These are phyloP conservation scores for Lepidochrysops patricia DNA, from an alignment of 2,888 invertebrate genomes.

Conservation along the genomic window DNA sequence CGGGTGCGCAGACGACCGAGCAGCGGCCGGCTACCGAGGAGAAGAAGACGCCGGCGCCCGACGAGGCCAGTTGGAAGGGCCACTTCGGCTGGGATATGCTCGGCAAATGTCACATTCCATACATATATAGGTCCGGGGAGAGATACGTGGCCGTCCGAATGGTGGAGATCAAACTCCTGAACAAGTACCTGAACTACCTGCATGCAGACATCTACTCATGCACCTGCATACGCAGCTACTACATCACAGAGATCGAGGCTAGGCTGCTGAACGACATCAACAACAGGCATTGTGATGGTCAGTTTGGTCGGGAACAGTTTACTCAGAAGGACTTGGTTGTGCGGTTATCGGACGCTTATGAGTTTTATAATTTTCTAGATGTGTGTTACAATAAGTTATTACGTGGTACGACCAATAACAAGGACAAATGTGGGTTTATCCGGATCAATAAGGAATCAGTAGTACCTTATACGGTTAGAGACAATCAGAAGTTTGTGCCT, in stretches of 20 bases:
- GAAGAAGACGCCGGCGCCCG: conserved; percentile 68
- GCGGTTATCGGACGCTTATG: conserved; percentile 88
- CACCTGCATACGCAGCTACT: conserved; percentile 93
- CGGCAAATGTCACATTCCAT: conserved; percentile 90
- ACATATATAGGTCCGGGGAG: conserved; percentile 87
- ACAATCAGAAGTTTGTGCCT: conserved; percentile 90
- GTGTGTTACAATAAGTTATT: conserved; percentile 90
- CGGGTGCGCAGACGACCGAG: conserved; percentile 36
- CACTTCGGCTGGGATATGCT: conserved; percentile 94
- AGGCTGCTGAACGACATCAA: conserved; percentile 94
- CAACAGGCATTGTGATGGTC: conserved; percentile 90
- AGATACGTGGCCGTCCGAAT: conserved; percentile 95
- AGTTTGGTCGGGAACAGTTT: conserved; percentile 91
- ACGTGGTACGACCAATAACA: conserved; percentile 79
- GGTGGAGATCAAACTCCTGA: conserved; percentile 91
- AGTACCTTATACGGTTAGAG: conserved; percentile 91
- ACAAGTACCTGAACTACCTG: conserved; percentile 90
- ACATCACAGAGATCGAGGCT: conserved; percentile 92
- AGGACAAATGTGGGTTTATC: conserved; percentile 92
- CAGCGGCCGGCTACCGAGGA: conserved; percentile 48
- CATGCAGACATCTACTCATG: conserved; percentile 93
- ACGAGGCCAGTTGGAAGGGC: conserved; percentile 85
- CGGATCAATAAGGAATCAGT: conserved; percentile 94
- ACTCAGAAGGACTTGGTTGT: conserved; percentile 93
- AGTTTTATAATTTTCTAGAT: conserved; percentile 92